Percentiles rank a stretch among this genome's conserved stretches.
These are phyloP conservation scores for Zelleria hepariella DNA, from an alignment of 2,888 invertebrate species.

Conservation along the genomic window DNA sequence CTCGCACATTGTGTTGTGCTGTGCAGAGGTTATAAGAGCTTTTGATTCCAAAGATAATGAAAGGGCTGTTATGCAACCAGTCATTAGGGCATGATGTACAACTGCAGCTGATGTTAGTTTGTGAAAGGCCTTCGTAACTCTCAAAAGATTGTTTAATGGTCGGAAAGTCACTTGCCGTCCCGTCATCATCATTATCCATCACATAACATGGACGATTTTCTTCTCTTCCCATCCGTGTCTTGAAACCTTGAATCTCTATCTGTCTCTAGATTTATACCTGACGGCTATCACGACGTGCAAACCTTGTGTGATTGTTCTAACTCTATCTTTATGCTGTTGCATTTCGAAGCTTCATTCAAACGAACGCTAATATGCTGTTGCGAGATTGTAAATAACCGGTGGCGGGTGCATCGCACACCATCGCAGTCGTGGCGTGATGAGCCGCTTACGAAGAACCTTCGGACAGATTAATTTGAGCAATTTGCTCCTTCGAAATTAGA, in stretches of 20 bases:
- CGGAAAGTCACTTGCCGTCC: not conserved
- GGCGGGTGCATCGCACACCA: slow-evolving; percentile 16
- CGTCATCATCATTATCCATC: not conserved
- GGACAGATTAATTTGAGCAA: slow-evolving; percentile 50
- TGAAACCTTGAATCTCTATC: not conserved
- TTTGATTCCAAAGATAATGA: not conserved
- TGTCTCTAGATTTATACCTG: not conserved
- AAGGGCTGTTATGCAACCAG: not conserved
- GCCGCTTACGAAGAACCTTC: slow-evolving; percentile 34
- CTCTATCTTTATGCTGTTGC: not conserved
- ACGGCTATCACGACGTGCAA: not conserved
- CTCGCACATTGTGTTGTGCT: not conserved
- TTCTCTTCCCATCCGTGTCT: not conserved
- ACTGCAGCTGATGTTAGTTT: not conserved
- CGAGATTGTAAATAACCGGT: slow-evolving; percentile 34
- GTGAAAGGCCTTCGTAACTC: not conserved
- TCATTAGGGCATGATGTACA: not conserved
- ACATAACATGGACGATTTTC: not conserved
- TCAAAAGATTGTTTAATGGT: not conserved
- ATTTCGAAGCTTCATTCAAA: slow-evolving; percentile 25
- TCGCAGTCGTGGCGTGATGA: slow-evolving; percentile 26
- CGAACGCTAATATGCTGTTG: not conserved
- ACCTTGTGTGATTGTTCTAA: not conserved
- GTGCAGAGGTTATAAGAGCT: not conserved
- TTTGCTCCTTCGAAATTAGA: slow-evolving; percentile 18